Base-by-base conservation (phyloP, 2,113 vertebrate species). In the Panthera tigris region DNA sequence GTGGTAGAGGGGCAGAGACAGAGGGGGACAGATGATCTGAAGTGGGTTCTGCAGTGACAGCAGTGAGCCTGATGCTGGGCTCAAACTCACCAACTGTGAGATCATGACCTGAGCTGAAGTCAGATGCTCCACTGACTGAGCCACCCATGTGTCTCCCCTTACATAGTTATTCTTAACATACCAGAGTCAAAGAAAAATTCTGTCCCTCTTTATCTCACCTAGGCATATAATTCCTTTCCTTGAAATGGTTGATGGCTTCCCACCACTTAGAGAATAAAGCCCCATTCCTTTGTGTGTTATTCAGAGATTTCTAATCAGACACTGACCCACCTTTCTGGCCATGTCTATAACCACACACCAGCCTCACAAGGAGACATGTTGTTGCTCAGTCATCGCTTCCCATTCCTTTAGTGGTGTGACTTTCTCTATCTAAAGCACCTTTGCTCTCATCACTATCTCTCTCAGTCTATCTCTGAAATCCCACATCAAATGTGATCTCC, bases 81-180 rank as follows among this genome's bases (percentile, higher is more conserved):
- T 55, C 52, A 55, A 55, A 18, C 15, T 55, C 52, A 55, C 52
- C 15, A 15, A 55, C 52, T 23, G 57, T 61, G 57, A 61, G 21
- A 61, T 61, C 57, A 61, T 23, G 57, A 61, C 57, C 57, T 23
- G 57, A 61, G 21, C 21, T 61, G 21, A 61, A 61, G 57, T 61
- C 21, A 23, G 57, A 21, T 61, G 57, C 57, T 61, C 2, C 21
- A 25, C 57, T 57, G 19, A 57, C 55, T 61, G 57, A 61, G 57
- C 57, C 57, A 61, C 57, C 52, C 57, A 61, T 0, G 21, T 61
- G 21, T 21, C 57, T 21, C 55, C 18, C 55, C 15, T 85, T 80
- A 18, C 25, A 86, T 18, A 63, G 71, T 78, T 93, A 80, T 69
- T 94, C 48, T 82, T 96, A 93, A 96, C 68, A 90, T 39, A 79